phyloP scores from a whole-genome alignment of 2,888 invertebrate genomes.

The Choreutis nemorana region DNA sequence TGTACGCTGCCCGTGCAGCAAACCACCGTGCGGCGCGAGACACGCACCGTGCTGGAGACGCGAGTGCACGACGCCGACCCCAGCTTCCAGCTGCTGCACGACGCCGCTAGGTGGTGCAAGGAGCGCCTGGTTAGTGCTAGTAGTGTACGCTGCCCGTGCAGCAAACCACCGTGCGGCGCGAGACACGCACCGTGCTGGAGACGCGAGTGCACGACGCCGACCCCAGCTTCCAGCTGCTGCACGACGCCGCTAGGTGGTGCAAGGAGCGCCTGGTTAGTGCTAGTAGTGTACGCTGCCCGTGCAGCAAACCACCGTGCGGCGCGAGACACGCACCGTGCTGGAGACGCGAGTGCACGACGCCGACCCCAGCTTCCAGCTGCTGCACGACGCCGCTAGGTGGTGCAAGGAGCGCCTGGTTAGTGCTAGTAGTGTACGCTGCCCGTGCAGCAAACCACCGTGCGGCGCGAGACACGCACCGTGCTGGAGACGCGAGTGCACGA shows the following conservation, averaged over 20 bases:
- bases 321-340: conserved; percentile 86
- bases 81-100: conserved; percentile 90
- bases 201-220: conserved; percentile 92
- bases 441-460: conserved; percentile 89
- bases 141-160: conserved; percentile 92
- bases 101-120: conserved; percentile 96
- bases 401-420: conserved; percentile 87
- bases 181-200: conserved; percentile 88
- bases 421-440: too few species aligned
- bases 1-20: conserved; percentile 93
- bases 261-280: conserved; percentile 83
- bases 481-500: conserved; percentile 92
- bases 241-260: conserved; percentile 96
- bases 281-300: too few species aligned
- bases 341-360: conserved; percentile 93
- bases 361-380: conserved; percentile 90
- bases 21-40: conserved; percentile 86
- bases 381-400: conserved; percentile 96
- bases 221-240: conserved; percentile 90
- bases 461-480: conserved; percentile 85
- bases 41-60: conserved; percentile 88
- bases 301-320: conserved; percentile 88
- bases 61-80: conserved; percentile 93
- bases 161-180: conserved; percentile 86
- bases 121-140: conserved; percentile 82